Base-by-base conservation (phyloP, 2,113 vertebrate species). In the Trinectes maculatus region DNA sequence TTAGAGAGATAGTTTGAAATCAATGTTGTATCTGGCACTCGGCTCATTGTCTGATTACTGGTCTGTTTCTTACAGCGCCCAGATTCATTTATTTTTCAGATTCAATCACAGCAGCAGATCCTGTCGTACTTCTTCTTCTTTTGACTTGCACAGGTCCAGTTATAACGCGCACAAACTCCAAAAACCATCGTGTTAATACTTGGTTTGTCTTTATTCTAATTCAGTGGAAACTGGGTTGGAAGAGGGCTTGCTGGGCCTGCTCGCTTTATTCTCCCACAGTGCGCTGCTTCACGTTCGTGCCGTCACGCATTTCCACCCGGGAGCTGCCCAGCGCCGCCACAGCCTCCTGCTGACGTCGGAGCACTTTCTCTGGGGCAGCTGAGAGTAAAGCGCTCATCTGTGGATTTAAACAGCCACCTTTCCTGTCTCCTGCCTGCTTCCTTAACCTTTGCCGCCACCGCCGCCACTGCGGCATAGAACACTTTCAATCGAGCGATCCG, bases 1-100 rank as follows among this genome's bases (percentile, higher is more conserved):
- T 88, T 80, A 82, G 74, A 71, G 54, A 87, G 79, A 78, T 75
- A 77, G 79, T 84, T 81, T 81, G 74, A 86, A 88, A 90, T 89
- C 87, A 77, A 88, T 87, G 66, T 25, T 28, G 64, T 70, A 71
- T 83, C 77, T 85, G 64, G 80, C 65, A 85, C 19, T 53, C 58
- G 71, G 77, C 71, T 87, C 70, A 83, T 77, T 78, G 79, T 83
- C 60, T 88, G 85, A 88, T 88, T 88, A 80, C 66, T 69, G 33
- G 65, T 81, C 76, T 79, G 51, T 83, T 89, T 84, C 77, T 81
- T 81, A 87, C 72, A 82, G 79, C 78, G 56, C 79, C 55, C 51
- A 53, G 54, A 74, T 83, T 76, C 25, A 77, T 84, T 75, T 57
- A 34, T 54, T 82, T 54, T 70, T 74, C 65, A 64, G 26, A 78